Conservation (phyloP, 2,113 vertebrate genomes). For the Mus musculus region GRCm39 chr10:119323501-119324000, state of each 20-base stretch:
- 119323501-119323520: background rate
- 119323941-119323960: background rate
- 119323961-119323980: background rate
- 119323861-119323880: constrained; percentile 44
- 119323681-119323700: background rate
- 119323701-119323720: background rate
- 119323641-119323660: background rate
- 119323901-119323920: background rate
- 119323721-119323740: constrained; percentile 50
- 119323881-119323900: background rate
- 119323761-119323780: background rate
- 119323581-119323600: background rate
- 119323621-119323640: background rate
- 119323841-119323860: constrained; percentile 31
- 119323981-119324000: background rate
- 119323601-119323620: constrained; percentile 25
- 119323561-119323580: background rate
- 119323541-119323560: background rate
- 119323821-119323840: constrained; percentile 32
- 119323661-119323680: background rate
- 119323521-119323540: too few relatives aligned
- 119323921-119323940: background rate
- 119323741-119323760: constrained; percentile 25
- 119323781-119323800: constrained; percentile 47
- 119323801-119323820: constrained; percentile 14